Conservation (phyloP, 2,888 invertebrate species). For the Tenodera sinensis region DNA sequence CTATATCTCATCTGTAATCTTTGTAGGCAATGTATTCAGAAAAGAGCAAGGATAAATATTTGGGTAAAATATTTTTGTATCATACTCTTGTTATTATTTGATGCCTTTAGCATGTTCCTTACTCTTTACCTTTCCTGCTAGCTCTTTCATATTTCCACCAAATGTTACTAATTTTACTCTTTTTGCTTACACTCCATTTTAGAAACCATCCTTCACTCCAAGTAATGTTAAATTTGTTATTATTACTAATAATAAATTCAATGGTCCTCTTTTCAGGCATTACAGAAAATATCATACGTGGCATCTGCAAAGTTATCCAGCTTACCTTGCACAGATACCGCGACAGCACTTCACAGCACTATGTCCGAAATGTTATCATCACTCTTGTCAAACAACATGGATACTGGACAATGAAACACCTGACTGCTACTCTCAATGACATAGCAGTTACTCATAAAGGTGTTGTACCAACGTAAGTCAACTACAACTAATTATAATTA, state of each 20-base stretch:
- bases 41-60: too few relatives aligned
- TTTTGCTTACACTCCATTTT: neutral
- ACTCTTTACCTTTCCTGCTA: neutral
- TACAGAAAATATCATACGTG: conserved; percentile 71
- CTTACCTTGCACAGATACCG: conserved; percentile 75
- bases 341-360: conserved; percentile 72
- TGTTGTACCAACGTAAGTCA: conserved; percentile 63
- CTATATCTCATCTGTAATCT: too few relatives aligned
- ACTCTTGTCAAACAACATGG: conserved; percentile 63
- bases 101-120: neutral
- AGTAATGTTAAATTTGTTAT: neutral
- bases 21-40: too few relatives aligned
- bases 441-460: conserved; percentile 61
- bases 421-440: conserved; percentile 61
- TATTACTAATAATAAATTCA: neutral
- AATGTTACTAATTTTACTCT: neutral
- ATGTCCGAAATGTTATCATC: conserved; percentile 65
- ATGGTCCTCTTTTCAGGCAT: conserved; percentile 55
- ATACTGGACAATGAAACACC: conserved; percentile 65
- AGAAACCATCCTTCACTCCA: neutral
- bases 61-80: too few relatives aligned
- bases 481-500: neutral
- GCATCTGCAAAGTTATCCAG: conserved; percentile 72
- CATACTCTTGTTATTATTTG: too few relatives aligned
- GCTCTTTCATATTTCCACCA: neutral